phyloP scores from a whole-genome alignment of 2,888 invertebrate genomes.

The Plusia festucae region DNA sequence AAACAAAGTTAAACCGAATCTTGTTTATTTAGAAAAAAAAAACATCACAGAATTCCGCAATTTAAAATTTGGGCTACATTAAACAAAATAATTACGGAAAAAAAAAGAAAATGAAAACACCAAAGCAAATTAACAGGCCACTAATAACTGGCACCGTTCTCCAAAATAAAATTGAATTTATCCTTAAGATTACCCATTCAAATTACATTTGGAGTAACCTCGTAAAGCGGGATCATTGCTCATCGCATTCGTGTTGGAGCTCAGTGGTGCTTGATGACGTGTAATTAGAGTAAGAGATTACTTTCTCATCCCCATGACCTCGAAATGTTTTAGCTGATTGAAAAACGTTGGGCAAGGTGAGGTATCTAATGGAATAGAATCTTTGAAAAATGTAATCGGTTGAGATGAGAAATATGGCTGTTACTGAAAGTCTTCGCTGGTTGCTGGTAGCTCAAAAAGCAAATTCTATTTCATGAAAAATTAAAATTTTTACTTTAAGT shows the following conservation, averaged over 20 bases:
- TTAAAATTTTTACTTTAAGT: too few species aligned
- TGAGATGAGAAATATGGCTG: neutral
- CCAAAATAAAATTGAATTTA: constrained; percentile 31
- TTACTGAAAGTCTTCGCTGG: neutral
- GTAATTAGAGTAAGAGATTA: constrained; percentile 47
- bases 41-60: neutral
- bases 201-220: constrained; percentile 48
- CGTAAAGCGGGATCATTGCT: constrained; percentile 52
- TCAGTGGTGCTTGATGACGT: constrained; percentile 42
- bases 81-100: neutral
- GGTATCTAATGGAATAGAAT: constrained; percentile 13
- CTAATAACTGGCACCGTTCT: neutral
- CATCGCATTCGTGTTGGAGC: constrained; percentile 36
- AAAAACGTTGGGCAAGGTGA: constrained; percentile 27
- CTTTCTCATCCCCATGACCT: constrained; percentile 33
- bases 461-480: too few species aligned
- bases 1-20: neutral
- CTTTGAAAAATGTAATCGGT: neutral
- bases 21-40: neutral
- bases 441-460: neutral
- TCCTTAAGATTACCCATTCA: constrained; percentile 47
- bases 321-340: constrained; percentile 55
- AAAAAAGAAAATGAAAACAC: neutral
- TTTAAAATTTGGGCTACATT: neutral
- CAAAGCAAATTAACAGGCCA: constrained; percentile 14